Evolutionary conservation across 2,797 vertebrate species (phyloP).

Genomic region (Atherinosoma microstoma): DNA sequence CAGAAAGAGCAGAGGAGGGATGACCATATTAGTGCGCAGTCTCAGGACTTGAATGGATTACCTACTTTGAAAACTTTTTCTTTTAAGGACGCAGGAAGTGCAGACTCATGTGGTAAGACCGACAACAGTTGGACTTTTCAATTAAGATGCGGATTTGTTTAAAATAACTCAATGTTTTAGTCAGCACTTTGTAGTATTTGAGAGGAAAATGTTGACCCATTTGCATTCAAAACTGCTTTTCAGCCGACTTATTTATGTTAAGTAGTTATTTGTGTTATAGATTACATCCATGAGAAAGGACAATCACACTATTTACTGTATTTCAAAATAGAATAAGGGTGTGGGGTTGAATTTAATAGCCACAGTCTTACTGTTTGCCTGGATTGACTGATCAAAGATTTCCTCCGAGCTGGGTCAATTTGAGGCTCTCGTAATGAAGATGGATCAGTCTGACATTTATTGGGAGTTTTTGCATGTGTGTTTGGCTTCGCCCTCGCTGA

Average conservation of each 20-base stretch:
- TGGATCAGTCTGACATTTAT: slow-evolving; percentile 3
- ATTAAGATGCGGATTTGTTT: background rate
- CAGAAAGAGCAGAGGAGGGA: slow-evolving; percentile 42
- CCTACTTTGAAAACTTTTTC: slow-evolving; percentile 3
- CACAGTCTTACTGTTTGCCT: background rate
- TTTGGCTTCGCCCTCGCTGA: background rate
- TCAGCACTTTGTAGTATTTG: background rate
- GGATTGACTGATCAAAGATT: slow-evolving; percentile 5
- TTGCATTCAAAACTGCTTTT: background rate
- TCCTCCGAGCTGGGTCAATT: background rate
- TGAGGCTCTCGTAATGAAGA: slow-evolving; percentile 12
- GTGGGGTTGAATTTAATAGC: slow-evolving; percentile 40
- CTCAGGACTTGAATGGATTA: slow-evolving; percentile 29
- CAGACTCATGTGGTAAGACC: slow-evolving; percentile 56
- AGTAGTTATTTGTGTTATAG: background rate
- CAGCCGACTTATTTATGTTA: background rate
- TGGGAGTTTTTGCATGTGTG: background rate
- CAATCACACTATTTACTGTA: slow-evolving; percentile 44
- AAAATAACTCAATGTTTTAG: background rate
- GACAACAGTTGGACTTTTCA: background rate
- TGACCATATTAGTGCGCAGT: slow-evolving; percentile 9
- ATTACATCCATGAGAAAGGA: slow-evolving; percentile 19
- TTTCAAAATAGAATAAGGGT: slow-evolving; percentile 31
- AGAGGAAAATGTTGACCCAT: background rate
- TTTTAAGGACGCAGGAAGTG: slow-evolving; percentile 34